Evolutionary conservation across 2,888 invertebrate genomes (phyloP).

Genomic region (Aspidiotus rigidus): DNA sequence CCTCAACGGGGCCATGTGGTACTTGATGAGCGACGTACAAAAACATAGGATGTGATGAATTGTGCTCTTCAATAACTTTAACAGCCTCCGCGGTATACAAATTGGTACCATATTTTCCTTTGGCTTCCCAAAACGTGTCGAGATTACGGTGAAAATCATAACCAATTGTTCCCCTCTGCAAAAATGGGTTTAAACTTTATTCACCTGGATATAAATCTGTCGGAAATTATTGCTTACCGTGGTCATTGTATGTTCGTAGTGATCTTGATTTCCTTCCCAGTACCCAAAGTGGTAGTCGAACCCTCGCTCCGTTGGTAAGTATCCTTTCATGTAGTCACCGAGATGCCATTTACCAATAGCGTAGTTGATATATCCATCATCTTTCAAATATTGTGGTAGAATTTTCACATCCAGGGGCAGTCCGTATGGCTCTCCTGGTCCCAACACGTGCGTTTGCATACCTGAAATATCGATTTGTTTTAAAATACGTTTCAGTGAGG

Average conservation of each 20-base stretch:
- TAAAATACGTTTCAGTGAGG: too few relatives aligned
- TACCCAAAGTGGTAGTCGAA: conserved; percentile 78
- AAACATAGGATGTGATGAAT: conserved; percentile 63
- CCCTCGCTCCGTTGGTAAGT: conserved; percentile 62
- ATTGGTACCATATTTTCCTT: conserved; percentile 76
- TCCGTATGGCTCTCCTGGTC: conserved; percentile 47
- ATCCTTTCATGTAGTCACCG: conserved; percentile 47
- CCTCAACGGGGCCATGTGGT: conserved; percentile 78
- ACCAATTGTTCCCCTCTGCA: conserved; percentile 46
- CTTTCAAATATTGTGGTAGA: conserved; percentile 46
- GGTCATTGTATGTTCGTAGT: conserved; percentile 67
- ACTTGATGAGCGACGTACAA: conserved; percentile 80
- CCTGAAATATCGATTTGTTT: conserved; percentile 41
- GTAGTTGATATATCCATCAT: conserved; percentile 47
- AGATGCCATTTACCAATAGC: conserved; percentile 51
- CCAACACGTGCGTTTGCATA: conserved; percentile 48
- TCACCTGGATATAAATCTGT: too few relatives aligned
- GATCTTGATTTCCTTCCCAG: conserved; percentile 71
- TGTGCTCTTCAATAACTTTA: conserved; percentile 59
- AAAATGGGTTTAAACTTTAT: too few relatives aligned
- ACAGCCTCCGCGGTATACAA: conserved; percentile 69
- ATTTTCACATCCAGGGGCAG: conserved; percentile 47
- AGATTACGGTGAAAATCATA: conserved; percentile 56
- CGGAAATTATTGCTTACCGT: conserved; percentile 65
- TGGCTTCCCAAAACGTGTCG: conserved; percentile 62